Evolutionary conservation across 2,888 invertebrate genomes (phyloP).

Genomic region (Sminthurinus aureus): DNA sequence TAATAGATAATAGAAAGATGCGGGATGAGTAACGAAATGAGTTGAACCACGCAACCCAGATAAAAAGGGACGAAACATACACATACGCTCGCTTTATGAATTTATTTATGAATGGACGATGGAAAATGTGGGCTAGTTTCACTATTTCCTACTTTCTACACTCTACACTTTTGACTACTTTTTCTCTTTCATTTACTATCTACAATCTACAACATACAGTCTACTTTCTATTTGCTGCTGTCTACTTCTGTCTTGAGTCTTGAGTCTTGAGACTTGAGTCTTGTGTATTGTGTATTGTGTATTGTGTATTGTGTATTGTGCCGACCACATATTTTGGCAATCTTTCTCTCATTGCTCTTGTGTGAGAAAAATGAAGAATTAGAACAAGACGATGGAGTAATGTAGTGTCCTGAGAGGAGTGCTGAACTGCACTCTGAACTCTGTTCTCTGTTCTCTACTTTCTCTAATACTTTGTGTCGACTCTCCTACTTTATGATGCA

Average conservation of each 20-base stretch:
- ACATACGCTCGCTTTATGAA: neutral
- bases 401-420: neutral
- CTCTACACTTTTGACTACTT: neutral
- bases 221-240: too few species aligned
- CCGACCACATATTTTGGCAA: too few species aligned
- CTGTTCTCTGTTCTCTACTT: too few species aligned
- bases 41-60: conserved; percentile 2
- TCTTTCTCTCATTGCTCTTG: neutral
- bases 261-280: too few species aligned
- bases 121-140: neutral
- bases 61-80: neutral
- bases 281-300: too few species aligned
- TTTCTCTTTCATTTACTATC: neutral
- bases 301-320: too few species aligned
- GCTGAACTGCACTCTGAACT: too few species aligned
- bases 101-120: conserved; percentile 16
- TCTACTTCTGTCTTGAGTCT: too few species aligned
- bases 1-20: too few species aligned
- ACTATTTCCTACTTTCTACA: neutral
- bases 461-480: too few species aligned
- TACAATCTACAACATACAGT: too few species aligned
- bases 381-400: neutral
- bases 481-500: neutral
- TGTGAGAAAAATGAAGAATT: neutral
- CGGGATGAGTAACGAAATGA: neutral